phyloP scores from a whole-genome alignment of 2,888 invertebrate species.

The Geophilus truncorum region DNA sequence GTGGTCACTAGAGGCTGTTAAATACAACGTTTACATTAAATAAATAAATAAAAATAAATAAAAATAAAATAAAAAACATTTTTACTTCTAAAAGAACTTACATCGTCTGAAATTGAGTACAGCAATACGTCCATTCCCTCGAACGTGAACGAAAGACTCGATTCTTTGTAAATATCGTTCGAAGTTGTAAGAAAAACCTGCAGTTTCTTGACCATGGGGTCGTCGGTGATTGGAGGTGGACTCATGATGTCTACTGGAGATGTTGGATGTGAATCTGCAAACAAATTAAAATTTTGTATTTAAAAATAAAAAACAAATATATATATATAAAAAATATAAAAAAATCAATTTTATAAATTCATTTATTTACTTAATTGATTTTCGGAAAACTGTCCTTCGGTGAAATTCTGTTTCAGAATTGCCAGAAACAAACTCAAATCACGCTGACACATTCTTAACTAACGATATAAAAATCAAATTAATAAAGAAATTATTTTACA shows the following conservation, averaged over 20 bases:
- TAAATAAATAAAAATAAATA: background rate
- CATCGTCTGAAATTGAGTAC: slow-evolving; percentile 68
- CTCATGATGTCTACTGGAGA: slow-evolving; percentile 39
- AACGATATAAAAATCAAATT: slow-evolving; percentile 34
- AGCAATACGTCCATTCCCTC: slow-evolving; percentile 67
- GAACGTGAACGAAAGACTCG: slow-evolving; percentile 57
- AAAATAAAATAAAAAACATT: too few species aligned
- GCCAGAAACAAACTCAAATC: slow-evolving; percentile 67
- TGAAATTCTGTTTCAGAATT: slow-evolving; percentile 67
- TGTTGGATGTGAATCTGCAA: slow-evolving; percentile 34
- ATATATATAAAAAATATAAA: background rate
- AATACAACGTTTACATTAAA: background rate
- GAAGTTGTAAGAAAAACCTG: slow-evolving; percentile 68
- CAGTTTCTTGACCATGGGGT: slow-evolving; percentile 57
- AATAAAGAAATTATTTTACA: background rate
- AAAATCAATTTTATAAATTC: background rate
- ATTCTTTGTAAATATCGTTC: slow-evolving; percentile 60
- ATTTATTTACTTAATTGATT: slow-evolving; percentile 37
- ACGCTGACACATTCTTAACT: slow-evolving; percentile 66
- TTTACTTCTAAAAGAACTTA: too few species aligned
- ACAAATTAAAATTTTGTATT: background rate
- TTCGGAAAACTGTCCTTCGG: slow-evolving; percentile 44
- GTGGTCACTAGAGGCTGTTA: slow-evolving; percentile 49
- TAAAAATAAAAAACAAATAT: background rate
- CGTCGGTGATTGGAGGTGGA: slow-evolving; percentile 37